These are phyloP conservation scores for Macrotis lagotis DNA, from an alignment of 2,113 vertebrate species.

Conservation along the genomic window DNA sequence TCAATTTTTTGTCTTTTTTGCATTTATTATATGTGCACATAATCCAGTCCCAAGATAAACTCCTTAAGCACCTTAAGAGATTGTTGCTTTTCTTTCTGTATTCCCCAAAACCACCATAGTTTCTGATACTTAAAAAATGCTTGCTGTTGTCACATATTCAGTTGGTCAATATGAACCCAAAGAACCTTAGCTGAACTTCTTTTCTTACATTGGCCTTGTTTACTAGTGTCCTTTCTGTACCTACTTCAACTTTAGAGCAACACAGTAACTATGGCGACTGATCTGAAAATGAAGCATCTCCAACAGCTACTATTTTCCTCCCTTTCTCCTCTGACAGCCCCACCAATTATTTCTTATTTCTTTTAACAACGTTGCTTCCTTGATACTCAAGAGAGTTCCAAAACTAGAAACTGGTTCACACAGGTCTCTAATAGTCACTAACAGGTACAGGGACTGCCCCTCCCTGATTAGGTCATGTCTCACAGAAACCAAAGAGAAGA, in stretches of 20 bases:
- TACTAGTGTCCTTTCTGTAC: neutral
- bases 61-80: neutral
- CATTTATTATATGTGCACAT: neutral
- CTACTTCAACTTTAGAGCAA: neutral
- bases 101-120: too few species aligned
- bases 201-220: neutral
- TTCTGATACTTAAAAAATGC: neutral
- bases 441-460: neutral
- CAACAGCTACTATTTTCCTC: neutral
- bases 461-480: slow-evolving; percentile 1
- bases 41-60: neutral
- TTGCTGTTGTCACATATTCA: neutral
- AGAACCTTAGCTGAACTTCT: neutral
- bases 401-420: neutral
- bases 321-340: neutral
- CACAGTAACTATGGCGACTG: neutral
- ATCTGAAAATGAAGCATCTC: neutral
- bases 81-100: neutral
- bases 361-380: neutral
- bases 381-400: neutral
- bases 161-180: neutral
- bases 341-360: neutral
- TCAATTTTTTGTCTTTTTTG: neutral
- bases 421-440: neutral
- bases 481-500: neutral